phyloP scores from a whole-genome alignment of 2,888 invertebrate genomes.

The Acanthosepion esculentum region DNA sequence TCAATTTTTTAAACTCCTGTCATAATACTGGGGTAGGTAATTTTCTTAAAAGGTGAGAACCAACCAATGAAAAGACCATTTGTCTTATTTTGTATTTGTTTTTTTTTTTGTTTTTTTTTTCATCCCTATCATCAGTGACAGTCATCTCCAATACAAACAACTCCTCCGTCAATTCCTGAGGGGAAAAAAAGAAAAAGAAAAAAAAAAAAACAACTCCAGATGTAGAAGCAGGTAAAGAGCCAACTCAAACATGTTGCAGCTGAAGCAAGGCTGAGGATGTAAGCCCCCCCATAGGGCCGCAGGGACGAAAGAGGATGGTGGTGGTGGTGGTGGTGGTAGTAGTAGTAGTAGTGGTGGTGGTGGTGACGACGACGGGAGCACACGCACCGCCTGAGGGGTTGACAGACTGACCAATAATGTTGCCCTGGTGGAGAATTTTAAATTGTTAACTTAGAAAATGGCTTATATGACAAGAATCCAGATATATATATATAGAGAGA shows the following conservation, averaged over 20 bases:
- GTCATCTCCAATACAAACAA: conserved; percentile 33
- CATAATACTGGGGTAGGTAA: too few species aligned
- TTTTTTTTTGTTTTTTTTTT: neutral
- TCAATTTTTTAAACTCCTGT: too few species aligned
- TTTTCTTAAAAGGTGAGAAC: too few species aligned
- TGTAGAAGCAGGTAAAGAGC: neutral
- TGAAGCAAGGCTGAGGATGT: conserved; percentile 45
- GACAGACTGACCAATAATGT: conserved; percentile 40
- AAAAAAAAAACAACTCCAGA: neutral
- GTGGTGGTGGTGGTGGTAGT: conserved; percentile 45
- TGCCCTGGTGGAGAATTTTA: conserved; percentile 46
- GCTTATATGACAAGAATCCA: conserved; percentile 21
- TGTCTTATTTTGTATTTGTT: neutral
- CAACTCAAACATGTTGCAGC: neutral
- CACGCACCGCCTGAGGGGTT: conserved; percentile 35
- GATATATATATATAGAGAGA: neutral
- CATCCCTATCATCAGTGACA: neutral
- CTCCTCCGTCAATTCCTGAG: neutral
- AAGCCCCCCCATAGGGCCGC: conserved; percentile 43
- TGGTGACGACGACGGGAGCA: conserved; percentile 37
- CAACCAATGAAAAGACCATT: neutral
- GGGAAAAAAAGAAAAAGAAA: neutral
- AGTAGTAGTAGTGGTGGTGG: conserved; percentile 39
- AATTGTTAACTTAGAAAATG: conserved; percentile 45
- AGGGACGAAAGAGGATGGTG: conserved; percentile 43